phyloP scores from a whole-genome alignment of 2,797 vertebrate genomes.

The Tinamus major region DNA sequence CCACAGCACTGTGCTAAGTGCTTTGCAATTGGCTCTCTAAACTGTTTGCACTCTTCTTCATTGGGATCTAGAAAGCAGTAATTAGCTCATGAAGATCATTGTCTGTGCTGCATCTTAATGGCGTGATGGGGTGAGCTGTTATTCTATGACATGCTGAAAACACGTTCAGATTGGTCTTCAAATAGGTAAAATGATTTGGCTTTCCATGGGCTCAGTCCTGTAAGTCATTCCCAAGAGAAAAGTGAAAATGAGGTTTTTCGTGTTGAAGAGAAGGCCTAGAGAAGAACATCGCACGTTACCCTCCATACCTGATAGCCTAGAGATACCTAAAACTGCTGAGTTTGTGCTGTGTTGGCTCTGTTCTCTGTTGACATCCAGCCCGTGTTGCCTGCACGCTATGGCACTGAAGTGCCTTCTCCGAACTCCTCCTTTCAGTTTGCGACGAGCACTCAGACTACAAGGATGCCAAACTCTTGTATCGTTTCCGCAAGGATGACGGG shows the following conservation, averaged over 20 bases:
- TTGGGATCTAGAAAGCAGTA: not conserved
- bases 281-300: fast-evolving
- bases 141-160: not conserved
- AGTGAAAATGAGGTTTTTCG: not conserved
- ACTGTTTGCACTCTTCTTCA: not conserved
- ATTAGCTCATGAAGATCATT: not conserved
- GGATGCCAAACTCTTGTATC: conserved; percentile 89
- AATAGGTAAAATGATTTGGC: not conserved
- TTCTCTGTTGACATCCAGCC: fast-evolving
- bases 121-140: not conserved
- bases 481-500: conserved; percentile 91
- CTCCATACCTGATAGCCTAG: not conserved
- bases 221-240: not conserved
- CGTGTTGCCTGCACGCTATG: too few species aligned
- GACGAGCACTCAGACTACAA: conserved; percentile 87
- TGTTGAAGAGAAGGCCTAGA: not conserved
- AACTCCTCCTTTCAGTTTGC: conserved; percentile 80
- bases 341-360: not conserved
- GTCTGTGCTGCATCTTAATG: not conserved
- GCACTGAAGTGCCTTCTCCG: not conserved
- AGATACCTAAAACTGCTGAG: not conserved
- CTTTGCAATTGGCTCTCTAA: not conserved
- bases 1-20: not conserved
- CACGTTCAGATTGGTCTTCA: not conserved
- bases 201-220: not conserved